phyloP scores from a whole-genome alignment of 1,140 invertebrate species.

The Xylocopa sonorina region DNA sequence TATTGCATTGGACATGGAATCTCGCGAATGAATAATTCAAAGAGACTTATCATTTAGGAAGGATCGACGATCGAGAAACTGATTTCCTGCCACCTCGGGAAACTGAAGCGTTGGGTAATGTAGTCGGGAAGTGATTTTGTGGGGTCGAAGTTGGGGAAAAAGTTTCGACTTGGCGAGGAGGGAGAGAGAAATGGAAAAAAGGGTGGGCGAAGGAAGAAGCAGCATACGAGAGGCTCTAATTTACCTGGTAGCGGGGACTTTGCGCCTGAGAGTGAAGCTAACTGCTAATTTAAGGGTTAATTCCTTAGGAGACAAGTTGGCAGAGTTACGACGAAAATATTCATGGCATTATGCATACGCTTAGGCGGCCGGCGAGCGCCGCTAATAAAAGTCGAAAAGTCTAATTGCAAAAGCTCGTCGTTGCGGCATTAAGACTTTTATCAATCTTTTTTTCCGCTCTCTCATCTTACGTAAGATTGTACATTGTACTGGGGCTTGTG shows the following conservation, averaged over 20 bases:
- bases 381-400: constrained; percentile 83
- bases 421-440: constrained; percentile 59
- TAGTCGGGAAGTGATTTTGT: constrained; percentile 36
- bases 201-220: constrained; percentile 39
- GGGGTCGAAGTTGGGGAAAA: constrained; percentile 70
- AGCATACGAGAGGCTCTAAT: constrained; percentile 76
- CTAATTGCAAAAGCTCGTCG: constrained; percentile 79
- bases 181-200: constrained; percentile 32
- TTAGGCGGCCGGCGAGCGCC: constrained; percentile 76
- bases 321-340: constrained; percentile 83
- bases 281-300: constrained; percentile 83
- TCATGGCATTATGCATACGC: constrained; percentile 83
- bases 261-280: constrained; percentile 79
- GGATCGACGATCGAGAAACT: neutral
- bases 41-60: too few species aligned
- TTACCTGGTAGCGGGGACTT: constrained; percentile 80
- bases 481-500: too few species aligned
- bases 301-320: constrained; percentile 83
- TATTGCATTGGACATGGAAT: too few species aligned
- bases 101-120: neutral
- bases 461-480: neutral
- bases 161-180: constrained; percentile 63
- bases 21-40: neutral
- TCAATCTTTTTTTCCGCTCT: constrained; percentile 50
- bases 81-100: neutral